These are phyloP conservation scores for Euzophera pinguis DNA, from an alignment of 2,888 invertebrate species.

Conservation along the genomic window DNA sequence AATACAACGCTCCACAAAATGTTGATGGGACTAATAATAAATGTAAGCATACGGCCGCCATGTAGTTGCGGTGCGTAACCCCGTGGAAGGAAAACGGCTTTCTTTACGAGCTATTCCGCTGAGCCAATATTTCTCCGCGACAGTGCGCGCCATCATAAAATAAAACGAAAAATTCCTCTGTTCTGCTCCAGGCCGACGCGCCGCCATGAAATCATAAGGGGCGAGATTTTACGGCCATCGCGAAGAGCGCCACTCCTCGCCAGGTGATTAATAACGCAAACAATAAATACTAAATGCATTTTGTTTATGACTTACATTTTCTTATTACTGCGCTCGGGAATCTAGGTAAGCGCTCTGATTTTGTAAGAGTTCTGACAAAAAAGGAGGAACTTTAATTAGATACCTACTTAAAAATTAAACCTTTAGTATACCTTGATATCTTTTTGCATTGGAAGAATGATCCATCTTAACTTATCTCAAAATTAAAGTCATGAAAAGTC, in stretches of 20 bases:
- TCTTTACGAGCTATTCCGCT: constrained; percentile 79
- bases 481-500: too few relatives aligned
- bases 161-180: constrained; percentile 79
- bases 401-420: too few relatives aligned
- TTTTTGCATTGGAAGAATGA: too few relatives aligned
- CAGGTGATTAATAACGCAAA: constrained; percentile 66
- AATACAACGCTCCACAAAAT: constrained; percentile 40
- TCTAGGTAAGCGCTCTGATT: background rate
- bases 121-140: constrained; percentile 79
- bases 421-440: too few relatives aligned
- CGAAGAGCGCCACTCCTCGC: constrained; percentile 48
- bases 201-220: constrained; percentile 76
- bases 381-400: too few relatives aligned
- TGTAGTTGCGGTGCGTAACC: constrained; percentile 73
- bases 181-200: constrained; percentile 56
- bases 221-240: constrained; percentile 70
- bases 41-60: constrained; percentile 50
- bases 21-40: constrained; percentile 52
- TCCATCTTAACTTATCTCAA: too few relatives aligned
- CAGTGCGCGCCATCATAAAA: constrained; percentile 79
- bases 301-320: constrained; percentile 9
- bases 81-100: constrained; percentile 72
- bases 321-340: background rate
- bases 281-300: constrained; percentile 24
- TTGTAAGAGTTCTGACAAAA: too few relatives aligned